Conservation (phyloP, 2,888 invertebrate species). For the Seira ritae region DNA sequence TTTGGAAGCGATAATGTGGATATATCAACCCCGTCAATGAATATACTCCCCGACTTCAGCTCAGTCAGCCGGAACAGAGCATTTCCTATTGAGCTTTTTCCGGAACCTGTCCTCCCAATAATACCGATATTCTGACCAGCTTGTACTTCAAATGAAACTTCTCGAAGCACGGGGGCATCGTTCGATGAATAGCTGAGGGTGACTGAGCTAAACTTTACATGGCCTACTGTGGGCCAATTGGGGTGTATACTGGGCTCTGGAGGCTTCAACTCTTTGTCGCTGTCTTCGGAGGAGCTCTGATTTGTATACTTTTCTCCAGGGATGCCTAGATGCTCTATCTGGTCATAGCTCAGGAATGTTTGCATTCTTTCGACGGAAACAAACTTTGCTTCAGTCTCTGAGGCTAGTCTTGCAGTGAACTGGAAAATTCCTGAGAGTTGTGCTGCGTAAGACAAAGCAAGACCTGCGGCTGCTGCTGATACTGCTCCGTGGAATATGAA, state of each 20-base stretch:
- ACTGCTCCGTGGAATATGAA: constrained; percentile 69
- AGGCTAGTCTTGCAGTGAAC: constrained; percentile 77
- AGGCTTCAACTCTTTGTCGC: background rate
- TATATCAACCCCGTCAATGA: constrained; percentile 79
- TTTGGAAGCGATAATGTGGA: constrained; percentile 76
- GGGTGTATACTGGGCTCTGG: constrained; percentile 71
- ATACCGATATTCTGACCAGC: constrained; percentile 81
- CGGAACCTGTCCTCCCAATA: constrained; percentile 77
- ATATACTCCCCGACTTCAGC: constrained; percentile 77
- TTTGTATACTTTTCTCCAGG: background rate
- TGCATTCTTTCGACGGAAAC: constrained; percentile 78
- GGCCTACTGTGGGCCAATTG: constrained; percentile 78
- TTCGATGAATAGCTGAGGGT: constrained; percentile 77
- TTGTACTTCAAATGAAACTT: constrained; percentile 78
- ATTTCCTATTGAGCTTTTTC: constrained; percentile 80
- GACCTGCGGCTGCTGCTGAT: constrained; percentile 75
- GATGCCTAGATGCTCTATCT: constrained; percentile 53
- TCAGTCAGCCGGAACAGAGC: constrained; percentile 81
- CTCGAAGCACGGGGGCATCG: constrained; percentile 77
- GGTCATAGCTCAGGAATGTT: constrained; percentile 72
- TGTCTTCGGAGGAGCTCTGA: constrained; percentile 16
- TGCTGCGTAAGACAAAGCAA: constrained; percentile 80
- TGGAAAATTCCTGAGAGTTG: constrained; percentile 80
- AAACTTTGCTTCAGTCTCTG: constrained; percentile 78
- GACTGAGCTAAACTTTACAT: constrained; percentile 78